Base-by-base conservation (phyloP, 2,113 vertebrate genomes). In the pig (Sus scrofa) region DNA sequence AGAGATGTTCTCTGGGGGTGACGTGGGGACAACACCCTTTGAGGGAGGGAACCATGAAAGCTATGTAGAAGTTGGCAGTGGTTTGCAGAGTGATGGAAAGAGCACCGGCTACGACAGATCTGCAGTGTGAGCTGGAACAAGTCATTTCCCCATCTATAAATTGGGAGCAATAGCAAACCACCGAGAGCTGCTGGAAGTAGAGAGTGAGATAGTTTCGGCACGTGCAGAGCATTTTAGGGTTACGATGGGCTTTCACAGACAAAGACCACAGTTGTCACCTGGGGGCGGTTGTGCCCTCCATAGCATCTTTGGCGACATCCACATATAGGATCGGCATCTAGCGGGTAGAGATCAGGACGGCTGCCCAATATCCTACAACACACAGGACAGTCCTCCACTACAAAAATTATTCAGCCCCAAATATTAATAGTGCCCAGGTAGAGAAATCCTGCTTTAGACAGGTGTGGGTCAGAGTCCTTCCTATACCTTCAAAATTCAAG, bases 321-420 rank as follows among this genome's bases (percentile, higher is more conserved):
- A 16, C 15, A 56, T 54, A 65, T 14, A 2, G 13, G 4, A 0
- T 73, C 39, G 50, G 67, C 30, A 37, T 54, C 65, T 8, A 4
- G 7, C 2, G 22, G 44, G 26, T 13, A 34, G 63, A 70, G 24
- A 20, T 16, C 65, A 3, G 52, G 4, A 26, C 12, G 30, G 19
- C 52, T n/a, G 22, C 27, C 0, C 3, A 62, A 56, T 8, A 6
- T 18, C 7, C 20, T 32, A 32, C 10, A 1, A 6, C 3, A 0
- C 44, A 39, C 67, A 44, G 26, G 30, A 30, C 15, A 6, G 27
- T 3, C 24, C 19, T 3, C 18, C 19, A 32, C 10, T 8, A 6
- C 52, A 18, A 8, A 63, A 50, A 1, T 32, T 26, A 26, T 44
- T 58, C 44, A 4, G 60, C 52, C 32, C 52, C 3, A 22, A 56